Conservation (phyloP, 2,888 invertebrate species). For the Nebria salina region DNA sequence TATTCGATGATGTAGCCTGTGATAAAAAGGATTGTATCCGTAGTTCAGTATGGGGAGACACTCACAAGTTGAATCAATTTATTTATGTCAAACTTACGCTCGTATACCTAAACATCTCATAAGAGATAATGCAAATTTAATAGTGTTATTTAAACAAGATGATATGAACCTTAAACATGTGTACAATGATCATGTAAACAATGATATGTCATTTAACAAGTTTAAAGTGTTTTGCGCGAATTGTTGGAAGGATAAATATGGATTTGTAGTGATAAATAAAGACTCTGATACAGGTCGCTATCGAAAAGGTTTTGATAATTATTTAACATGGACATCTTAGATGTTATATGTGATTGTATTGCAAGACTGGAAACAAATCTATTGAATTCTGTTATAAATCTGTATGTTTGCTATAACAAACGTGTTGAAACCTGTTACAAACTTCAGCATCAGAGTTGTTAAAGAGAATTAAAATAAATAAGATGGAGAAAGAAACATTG, state of each 20-base stretch:
- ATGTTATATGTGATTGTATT: too few relatives aligned
- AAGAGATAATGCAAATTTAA: constrained; percentile 55
- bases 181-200: constrained; percentile 39
- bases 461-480: too few relatives aligned
- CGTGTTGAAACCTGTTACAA: too few relatives aligned
- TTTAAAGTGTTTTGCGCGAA: constrained; percentile 39
- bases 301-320: too few relatives aligned
- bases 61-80: background rate
- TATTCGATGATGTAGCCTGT: too few relatives aligned
- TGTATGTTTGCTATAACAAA: background rate
- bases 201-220: constrained; percentile 37
- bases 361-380: background rate
- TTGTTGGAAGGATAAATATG: background rate
- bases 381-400: background rate
- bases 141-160: constrained; percentile 55
- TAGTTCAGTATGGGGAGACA: constrained; percentile 19
- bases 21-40: too few relatives aligned
- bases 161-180: constrained; percentile 51
- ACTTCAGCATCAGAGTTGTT: too few relatives aligned
- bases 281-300: too few relatives aligned
- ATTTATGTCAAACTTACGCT: constrained; percentile 50
- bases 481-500: too few relatives aligned
- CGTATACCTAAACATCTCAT: constrained; percentile 56
- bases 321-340: too few relatives aligned
- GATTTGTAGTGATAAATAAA: too few relatives aligned